Base-by-base conservation (phyloP, 2,113 vertebrate genomes). In the Hypocryptadius cinnamomeus region DNA sequence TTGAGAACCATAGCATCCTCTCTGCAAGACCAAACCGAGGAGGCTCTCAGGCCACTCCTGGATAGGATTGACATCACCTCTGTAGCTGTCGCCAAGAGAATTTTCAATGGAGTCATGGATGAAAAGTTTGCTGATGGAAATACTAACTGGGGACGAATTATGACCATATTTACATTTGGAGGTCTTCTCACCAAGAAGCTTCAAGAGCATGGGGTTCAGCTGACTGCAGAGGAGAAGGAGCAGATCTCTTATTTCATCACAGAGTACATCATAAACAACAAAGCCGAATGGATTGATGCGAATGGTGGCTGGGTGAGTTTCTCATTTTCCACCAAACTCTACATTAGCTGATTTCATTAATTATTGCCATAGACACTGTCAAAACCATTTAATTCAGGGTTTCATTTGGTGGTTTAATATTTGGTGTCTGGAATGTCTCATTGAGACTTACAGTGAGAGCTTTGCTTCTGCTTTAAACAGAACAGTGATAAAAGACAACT, bases 301-400 rank as follows among this genome's bases (percentile, higher is more conserved):
- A 97, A 98, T 0, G 98, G 98, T 88, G 98, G 98, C 94, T 98
- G 98, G 98, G 98, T 98, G 96, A 74, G 97, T 96, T 37, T 87
- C 63, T 81, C 13, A 25, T 79, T 93, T 89, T 59, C 15, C 44
- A 88, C 42, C 22, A 8, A 72, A 74, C 13, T 23, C 35, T 13
- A 61, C 23, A 76, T 57, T 65, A 63, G 53, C 30, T 86, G 15
- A 53, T 64, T 79, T 69, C 45, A 33, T 56, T 85, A n/a, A 64
- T 68, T 79, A 23, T 18, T 60, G 17, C 57, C 71, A 30, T 15
- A 78, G 72, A 44, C 35, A 53, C 25, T 71, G 42, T 57, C 64
- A 70, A 53, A 87, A 61, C 5, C 2, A 79, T 90, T 77, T 87
- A 61, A n/a, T 31, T 87, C 20, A 15, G 13, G 31, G 35, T 31